Percentiles rank a stretch among this genome's conserved stretches.
Evolutionary conservation across 2,113 vertebrate genomes (phyloP).

Genomic region (Catagonus wagneri): DNA sequence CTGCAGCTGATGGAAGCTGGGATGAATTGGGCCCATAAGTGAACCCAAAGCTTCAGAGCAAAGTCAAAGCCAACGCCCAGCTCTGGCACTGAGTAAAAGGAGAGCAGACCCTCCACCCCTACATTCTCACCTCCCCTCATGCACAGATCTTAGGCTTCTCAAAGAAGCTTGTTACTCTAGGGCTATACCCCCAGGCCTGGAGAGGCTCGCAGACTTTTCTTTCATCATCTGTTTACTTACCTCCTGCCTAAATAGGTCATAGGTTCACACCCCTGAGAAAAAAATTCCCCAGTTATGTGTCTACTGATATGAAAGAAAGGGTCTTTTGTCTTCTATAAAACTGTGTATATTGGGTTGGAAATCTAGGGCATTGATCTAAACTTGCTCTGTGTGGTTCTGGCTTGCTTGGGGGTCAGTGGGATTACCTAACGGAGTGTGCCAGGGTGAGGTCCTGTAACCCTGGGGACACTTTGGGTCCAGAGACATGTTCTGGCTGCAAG

Average conservation of each 20-base stretch:
- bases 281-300: constrained; percentile 28
- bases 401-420: not conserved
- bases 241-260: constrained; percentile 64
- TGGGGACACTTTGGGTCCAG: not conserved
- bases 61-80: not conserved
- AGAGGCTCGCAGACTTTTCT: constrained; percentile 43
- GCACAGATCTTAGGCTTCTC: not conserved
- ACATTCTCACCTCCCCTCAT: rapidly evolving
- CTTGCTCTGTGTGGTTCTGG: not conserved
- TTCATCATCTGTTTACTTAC: constrained; percentile 68
- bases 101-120: rapidly evolving
- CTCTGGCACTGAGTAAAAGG: too few relatives aligned
- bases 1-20: constrained; percentile 66
- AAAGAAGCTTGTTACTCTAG: not conserved
- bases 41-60: not conserved
- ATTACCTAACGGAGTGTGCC: not conserved
- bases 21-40: constrained; percentile 31
- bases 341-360: constrained; percentile 27
- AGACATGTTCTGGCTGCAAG: not conserved
- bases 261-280: constrained; percentile 54
- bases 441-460: not conserved
- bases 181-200: not conserved
- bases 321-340: constrained; percentile 61
- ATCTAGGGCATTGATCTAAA: not conserved
- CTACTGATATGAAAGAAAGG: constrained; percentile 39